Conservation (phyloP, 2,113 vertebrate species). For the Lophotis ruficrista region DNA sequence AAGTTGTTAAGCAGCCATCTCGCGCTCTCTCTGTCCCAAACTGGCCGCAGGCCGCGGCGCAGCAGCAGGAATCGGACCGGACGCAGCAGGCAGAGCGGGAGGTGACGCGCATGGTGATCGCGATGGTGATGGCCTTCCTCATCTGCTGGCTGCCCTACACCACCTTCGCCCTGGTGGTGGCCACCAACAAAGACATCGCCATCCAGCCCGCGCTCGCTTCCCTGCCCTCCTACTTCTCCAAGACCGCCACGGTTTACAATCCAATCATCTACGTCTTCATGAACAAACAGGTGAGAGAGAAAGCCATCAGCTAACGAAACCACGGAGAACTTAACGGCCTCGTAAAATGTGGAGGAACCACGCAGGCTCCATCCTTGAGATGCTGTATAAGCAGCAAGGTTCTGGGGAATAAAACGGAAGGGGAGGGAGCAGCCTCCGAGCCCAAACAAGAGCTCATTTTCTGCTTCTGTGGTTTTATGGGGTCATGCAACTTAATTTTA, state of each 20-base stretch:
- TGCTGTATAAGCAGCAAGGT: neutral
- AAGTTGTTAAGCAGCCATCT: rapidly evolving
- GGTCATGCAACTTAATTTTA: neutral
- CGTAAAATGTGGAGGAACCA: neutral
- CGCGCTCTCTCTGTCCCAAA: neutral
- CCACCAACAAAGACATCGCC: constrained; percentile 48
- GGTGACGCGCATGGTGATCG: constrained; percentile 66
- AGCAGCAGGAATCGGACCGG: constrained; percentile 48
- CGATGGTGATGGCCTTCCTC: constrained; percentile 71
- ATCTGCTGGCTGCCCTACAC: constrained; percentile 73
- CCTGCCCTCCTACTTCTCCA: constrained; percentile 76
- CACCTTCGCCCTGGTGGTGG: constrained; percentile 67
- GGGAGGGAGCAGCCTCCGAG: neutral
- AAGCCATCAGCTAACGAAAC: rapidly evolving
- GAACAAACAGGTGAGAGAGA: constrained; percentile 71
- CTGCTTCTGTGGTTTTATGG: neutral
- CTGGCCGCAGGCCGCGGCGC: neutral
- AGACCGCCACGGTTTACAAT: constrained; percentile 70
- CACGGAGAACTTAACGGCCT: neutral
- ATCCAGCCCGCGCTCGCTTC: constrained; percentile 62
- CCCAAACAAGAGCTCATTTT: neutral
- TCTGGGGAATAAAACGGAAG: neutral
- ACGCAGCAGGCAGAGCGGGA: constrained; percentile 61
- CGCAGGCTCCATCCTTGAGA: rapidly evolving
- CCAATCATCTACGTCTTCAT: constrained; percentile 75